Evolutionary conservation across 2,797 vertebrate genomes (phyloP), one percentile per base, ranked within the genome.

Genomic region (Parauchenoglanis ngamensis): DNA sequence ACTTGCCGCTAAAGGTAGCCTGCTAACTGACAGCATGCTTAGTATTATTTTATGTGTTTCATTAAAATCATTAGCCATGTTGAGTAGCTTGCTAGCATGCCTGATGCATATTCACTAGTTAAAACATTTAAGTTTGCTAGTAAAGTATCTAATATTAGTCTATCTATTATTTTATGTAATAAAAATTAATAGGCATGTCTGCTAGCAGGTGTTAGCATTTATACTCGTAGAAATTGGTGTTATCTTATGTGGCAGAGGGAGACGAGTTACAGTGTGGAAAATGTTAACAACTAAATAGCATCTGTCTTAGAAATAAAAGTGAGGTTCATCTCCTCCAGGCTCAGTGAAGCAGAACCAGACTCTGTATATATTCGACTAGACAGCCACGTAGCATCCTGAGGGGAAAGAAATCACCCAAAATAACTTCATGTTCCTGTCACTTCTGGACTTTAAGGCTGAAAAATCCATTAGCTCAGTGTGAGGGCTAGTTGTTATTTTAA

Each of bases 381-480:
- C 78, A 56, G 65, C 19, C 23, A 52, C 35, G 31, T 25, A 56
- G 70, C 46, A 82, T 61, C 73, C 81, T 40, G 40, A 44, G 56
- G 82, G 5, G n/a, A 49, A 49, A 76, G 73, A 25, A 40, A 61
- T 61, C 56, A 80, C 31, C 75, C 57, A 59, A 70, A 85, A 75
- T 81, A 59, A 49, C 67, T 72, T 57, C 13, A 68, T 81, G 65
- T 57, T 70, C 67, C 52, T 86, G 65, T 87, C 78, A 86, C 31
- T 80, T 40, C 28, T 61, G 67, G 65, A 46, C 59, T 40, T 75
- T 70, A 73, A 81, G 57, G 54, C 40, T 80, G 28, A 28, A 68
- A 77, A 83, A 88, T 28, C 68, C 70, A 78, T 84, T 84, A 79
- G 59, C 10, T 59, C 28, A 84, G 15, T n/a, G 78, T 44, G 78